Percentiles rank a stretch among this genome's conserved stretches.
Evolutionary conservation across 2,113 vertebrate genomes (phyloP).

Genomic region (Ptilorrhoa leucosticta): DNA sequence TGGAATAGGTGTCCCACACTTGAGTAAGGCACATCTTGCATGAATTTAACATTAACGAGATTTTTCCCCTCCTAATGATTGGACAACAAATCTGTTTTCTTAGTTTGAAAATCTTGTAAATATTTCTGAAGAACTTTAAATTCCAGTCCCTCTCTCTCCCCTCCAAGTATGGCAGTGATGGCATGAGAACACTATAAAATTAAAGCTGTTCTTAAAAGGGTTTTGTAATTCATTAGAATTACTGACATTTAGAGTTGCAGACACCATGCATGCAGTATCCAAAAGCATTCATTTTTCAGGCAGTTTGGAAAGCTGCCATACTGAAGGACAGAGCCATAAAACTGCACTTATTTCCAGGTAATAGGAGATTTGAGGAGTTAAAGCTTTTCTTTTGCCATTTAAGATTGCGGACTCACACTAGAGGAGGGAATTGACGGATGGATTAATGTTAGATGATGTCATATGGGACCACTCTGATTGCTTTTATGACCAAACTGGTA

Average conservation of each 20-base stretch:
- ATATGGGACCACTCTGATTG: background rate
- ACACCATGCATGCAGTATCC: background rate
- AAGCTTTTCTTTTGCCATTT: background rate
- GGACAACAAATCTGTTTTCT: background rate
- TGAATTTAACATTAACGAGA: background rate
- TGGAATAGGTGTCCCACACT: background rate
- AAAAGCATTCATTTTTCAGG: background rate
- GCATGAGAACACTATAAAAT: slow-evolving; percentile 7
- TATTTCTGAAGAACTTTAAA: slow-evolving; percentile 2
- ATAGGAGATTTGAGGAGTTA: background rate
- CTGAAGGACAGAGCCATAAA: background rate
- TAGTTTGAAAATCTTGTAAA: background rate
- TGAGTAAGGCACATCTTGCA: background rate
- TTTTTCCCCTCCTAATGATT: background rate
- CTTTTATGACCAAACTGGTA: background rate
- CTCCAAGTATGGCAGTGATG: background rate
- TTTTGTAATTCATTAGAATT: slow-evolving; percentile 24
- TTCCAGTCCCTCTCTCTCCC: background rate
- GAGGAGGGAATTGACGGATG: background rate
- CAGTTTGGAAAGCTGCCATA: slow-evolving; percentile 9
- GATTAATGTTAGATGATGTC: background rate
- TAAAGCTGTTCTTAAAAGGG: slow-evolving; percentile 9
- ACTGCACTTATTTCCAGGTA: background rate
- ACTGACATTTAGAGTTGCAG: slow-evolving; percentile 14
- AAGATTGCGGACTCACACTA: background rate